Evolutionary conservation across 2,888 invertebrate genomes (phyloP).

Genomic region (Strigamia maritima): DNA sequence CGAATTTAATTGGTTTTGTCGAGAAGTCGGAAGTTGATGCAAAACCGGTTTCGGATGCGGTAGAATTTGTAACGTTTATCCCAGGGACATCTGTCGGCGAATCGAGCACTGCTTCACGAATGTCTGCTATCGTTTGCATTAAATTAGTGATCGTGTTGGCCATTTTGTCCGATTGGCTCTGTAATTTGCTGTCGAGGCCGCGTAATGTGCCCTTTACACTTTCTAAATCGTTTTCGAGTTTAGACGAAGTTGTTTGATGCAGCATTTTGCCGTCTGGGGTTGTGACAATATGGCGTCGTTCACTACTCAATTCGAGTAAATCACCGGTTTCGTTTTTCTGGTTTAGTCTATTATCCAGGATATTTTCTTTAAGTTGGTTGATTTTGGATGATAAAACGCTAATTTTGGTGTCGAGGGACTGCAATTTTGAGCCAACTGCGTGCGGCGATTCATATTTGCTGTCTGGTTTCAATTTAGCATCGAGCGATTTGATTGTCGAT

Average conservation of each 20-base stretch:
- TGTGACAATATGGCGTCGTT: constrained; percentile 40
- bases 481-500: constrained; percentile 38
- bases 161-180: constrained; percentile 40
- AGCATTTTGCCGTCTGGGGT: constrained; percentile 38
- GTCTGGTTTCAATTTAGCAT: constrained; percentile 38
- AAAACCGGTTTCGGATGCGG: constrained; percentile 54
- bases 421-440: constrained; percentile 35
- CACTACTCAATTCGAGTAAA: constrained; percentile 36
- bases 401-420: constrained; percentile 38
- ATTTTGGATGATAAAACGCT: constrained; percentile 36
- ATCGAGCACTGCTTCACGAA: constrained; percentile 41
- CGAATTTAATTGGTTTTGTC: constrained; percentile 64
- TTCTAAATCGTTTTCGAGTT: constrained; percentile 39
- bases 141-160: constrained; percentile 37
- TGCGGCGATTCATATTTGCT: not conserved
- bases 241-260: constrained; percentile 12
- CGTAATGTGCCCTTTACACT: constrained; percentile 40
- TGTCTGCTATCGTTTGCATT: constrained; percentile 39
- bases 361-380: constrained; percentile 9
- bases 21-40: not conserved
- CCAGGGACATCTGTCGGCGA: not conserved
- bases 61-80: constrained; percentile 59
- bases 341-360: not conserved
- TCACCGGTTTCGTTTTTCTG: constrained; percentile 2
- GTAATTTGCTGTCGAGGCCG: constrained; percentile 39